Conservation (phyloP, 2,113 vertebrate species). For the Centrocercus urophasianus region DNA sequence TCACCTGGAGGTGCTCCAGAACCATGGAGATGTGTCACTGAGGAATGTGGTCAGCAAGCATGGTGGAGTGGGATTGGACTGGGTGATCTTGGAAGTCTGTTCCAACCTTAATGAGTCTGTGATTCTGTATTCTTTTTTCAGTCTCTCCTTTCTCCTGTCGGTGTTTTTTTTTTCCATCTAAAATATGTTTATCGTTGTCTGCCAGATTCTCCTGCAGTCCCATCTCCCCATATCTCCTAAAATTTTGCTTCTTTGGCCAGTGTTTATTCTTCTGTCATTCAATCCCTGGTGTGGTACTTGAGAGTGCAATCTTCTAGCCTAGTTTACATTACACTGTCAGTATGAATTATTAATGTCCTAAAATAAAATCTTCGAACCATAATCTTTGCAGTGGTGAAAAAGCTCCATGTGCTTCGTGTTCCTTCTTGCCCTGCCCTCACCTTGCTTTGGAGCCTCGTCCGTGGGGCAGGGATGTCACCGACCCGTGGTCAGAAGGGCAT, state of each 20-base stretch:
- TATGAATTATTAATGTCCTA: constrained; percentile 67
- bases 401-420: constrained; percentile 47
- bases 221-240: not conserved
- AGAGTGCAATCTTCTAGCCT: constrained; percentile 63
- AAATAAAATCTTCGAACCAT: constrained; percentile 68
- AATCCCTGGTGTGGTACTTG: constrained; percentile 61
- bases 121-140: not conserved
- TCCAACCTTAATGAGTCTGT: too few species aligned
- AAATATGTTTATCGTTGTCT: not conserved
- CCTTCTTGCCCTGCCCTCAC: constrained; percentile 25
- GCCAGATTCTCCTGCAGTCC: not conserved
- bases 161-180: not conserved
- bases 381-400: constrained; percentile 63
- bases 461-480: constrained; percentile 33
- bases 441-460: constrained; percentile 35
- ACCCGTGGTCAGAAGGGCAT: not conserved
- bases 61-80: too few species aligned
- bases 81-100: too few species aligned
- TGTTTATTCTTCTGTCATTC: constrained; percentile 59
- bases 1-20: too few species aligned
- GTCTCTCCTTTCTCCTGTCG: not conserved
- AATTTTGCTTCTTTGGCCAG: constrained; percentile 32
- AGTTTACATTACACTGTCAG: constrained; percentile 69
- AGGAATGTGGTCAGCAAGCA: too few species aligned
- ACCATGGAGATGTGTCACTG: too few species aligned